These are phyloP conservation scores for Pristionchus arcanus DNA, from an alignment of 2,888 invertebrate species.

Conservation along the genomic window DNA sequence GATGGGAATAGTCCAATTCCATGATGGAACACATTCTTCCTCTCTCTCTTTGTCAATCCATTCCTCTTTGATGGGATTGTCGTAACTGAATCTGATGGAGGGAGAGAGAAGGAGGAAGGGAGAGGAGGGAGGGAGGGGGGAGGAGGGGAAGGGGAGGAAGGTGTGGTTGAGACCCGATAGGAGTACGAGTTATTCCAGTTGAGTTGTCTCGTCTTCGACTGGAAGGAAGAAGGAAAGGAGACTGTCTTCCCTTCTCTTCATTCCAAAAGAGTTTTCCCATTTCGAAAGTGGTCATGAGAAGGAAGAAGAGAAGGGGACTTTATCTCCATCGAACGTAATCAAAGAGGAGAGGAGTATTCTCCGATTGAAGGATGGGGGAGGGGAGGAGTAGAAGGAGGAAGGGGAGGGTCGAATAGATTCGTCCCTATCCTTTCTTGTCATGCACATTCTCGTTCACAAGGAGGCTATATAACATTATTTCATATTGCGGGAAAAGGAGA, in stretches of 20 bases:
- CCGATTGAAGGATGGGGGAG: not conserved
- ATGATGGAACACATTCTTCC: not conserved
- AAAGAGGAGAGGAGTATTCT: constrained; percentile 1
- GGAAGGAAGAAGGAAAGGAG: not conserved
- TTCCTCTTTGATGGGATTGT: constrained; percentile 19
- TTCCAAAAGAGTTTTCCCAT: constrained; percentile 6
- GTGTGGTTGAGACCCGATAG: not conserved
- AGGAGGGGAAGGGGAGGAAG: not conserved
- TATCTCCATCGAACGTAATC: constrained; percentile 12
- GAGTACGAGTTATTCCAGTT: constrained; percentile 18
- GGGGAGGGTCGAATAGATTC: not conserved
- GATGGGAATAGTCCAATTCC: too few relatives aligned
- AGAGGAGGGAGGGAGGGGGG: not conserved
- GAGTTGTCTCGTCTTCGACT: not conserved
- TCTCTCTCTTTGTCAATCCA: not conserved
- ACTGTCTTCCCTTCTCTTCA: not conserved
- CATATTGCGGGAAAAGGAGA: not conserved
- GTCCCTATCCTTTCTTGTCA: not conserved
- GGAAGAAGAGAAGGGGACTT: not conserved
- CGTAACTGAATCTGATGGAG: constrained; percentile 1
- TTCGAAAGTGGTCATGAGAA: constrained; percentile 26
- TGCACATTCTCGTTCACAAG: not conserved
- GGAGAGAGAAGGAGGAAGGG: not conserved
- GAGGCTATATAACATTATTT: constrained; percentile 27
- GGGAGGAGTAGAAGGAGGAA: not conserved